phyloP scores from a whole-genome alignment of 2,113 vertebrate genomes.

The Artemisiospiza belli region DNA sequence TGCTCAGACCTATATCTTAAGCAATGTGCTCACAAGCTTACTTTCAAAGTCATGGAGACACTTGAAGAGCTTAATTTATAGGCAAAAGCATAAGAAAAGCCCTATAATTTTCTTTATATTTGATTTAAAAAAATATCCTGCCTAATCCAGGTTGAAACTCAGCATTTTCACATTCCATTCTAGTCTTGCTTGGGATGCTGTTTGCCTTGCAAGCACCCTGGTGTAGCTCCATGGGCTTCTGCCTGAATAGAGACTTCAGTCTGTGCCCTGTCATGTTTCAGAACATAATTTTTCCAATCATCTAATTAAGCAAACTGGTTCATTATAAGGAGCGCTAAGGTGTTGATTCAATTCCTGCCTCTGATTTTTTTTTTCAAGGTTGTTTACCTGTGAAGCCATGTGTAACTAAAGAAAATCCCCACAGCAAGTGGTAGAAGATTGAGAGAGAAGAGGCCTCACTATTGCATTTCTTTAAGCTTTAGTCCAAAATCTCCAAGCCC shows the following conservation, averaged over 20 bases:
- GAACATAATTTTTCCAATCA: slow-evolving; percentile 36
- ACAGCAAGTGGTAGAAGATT: slow-evolving; percentile 80
- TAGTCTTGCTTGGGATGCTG: background rate
- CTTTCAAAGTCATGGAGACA: background rate
- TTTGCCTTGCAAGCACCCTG: background rate
- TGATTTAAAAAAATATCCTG: background rate
- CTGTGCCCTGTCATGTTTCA: slow-evolving; percentile 8
- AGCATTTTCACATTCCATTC: background rate
- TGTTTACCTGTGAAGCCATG: slow-evolving; percentile 93
- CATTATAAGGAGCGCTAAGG: slow-evolving; percentile 66
- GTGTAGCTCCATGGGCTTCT: background rate
- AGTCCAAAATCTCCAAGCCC: slow-evolving; percentile 82
- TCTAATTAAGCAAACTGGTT: slow-evolving; percentile 75
- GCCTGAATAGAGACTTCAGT: background rate
- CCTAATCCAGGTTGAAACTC: background rate
- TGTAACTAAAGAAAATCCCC: slow-evolving; percentile 93
- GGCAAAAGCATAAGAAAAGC: background rate
- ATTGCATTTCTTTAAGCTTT: slow-evolving; percentile 82
- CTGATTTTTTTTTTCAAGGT: slow-evolving; percentile 73
- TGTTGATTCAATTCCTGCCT: slow-evolving; percentile 84
- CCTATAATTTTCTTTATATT: background rate
- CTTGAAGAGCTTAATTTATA: background rate
- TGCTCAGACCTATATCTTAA: background rate
- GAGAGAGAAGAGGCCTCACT: slow-evolving; percentile 56
- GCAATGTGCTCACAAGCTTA: background rate